phyloP scores from a whole-genome alignment of 92 coral and sea anemone species.

The Desmophyllum pertusum region DNA sequence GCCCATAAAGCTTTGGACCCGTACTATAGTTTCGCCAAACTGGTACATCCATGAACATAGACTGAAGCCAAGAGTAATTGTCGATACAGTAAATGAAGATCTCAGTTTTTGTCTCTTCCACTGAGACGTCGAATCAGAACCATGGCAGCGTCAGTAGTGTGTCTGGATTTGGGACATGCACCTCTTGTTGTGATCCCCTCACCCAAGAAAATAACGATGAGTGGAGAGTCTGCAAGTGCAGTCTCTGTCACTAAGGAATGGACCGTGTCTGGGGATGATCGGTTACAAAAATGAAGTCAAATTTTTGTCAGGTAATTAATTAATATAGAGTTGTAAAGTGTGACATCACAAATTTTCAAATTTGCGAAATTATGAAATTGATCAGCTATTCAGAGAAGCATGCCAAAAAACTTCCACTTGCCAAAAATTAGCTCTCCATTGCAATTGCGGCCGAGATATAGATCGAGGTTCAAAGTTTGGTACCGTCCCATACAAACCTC shows the following conservation, averaged over 20 bases:
- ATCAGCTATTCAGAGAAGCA: background rate
- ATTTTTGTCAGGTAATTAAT: conserved; percentile 41
- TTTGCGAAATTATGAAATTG: too few relatives aligned
- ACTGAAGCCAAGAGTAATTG: conserved; percentile 54
- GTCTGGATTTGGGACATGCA: background rate
- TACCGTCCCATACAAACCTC: too few relatives aligned
- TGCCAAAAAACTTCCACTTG: background rate
- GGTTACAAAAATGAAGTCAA: conserved; percentile 51
- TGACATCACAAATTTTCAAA: too few relatives aligned
- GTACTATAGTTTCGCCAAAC: background rate
- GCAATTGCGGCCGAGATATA: too few relatives aligned
- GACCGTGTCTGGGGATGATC: conserved; percentile 47
- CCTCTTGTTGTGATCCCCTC: conserved; percentile 2
- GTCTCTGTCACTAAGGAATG: conserved; percentile 40
- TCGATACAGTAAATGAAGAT: conserved; percentile 75
- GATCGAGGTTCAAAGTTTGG: too few relatives aligned
- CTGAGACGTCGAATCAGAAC: too few relatives aligned
- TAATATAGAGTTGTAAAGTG: background rate
- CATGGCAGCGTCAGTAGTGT: too few relatives aligned
- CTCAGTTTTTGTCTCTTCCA: conserved; percentile 59
- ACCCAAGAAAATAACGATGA: background rate
- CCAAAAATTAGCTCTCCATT: too few relatives aligned
- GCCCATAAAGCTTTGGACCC: background rate
- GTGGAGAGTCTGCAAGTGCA: too few relatives aligned
- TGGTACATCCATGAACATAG: conserved; percentile 6